Conservation (phyloP, 2,797 vertebrate genomes). For the Pseudochirops cupreus region DNA sequence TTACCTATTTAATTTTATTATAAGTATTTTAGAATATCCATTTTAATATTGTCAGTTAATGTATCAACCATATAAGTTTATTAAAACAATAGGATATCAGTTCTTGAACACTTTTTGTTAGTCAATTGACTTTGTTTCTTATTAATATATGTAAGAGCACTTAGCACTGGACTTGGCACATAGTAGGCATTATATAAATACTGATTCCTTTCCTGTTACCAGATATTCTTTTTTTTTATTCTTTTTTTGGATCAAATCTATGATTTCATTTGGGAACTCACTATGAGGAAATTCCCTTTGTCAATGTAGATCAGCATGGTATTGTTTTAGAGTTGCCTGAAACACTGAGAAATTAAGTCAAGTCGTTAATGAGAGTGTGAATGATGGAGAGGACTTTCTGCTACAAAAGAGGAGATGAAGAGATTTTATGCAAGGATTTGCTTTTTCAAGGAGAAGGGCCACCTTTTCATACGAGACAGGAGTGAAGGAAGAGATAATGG, state of each 20-base stretch:
- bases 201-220: not conserved
- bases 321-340: not conserved
- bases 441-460: not conserved
- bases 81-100: conserved; percentile 20
- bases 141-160: not conserved
- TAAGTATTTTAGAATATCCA: conserved; percentile 17
- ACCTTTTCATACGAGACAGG: not conserved
- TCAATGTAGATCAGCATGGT: not conserved
- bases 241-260: not conserved
- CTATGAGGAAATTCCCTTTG: not conserved
- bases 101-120: conserved; percentile 5
- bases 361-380: not conserved
- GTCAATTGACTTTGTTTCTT: not conserved
- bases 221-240: not conserved
- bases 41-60: conserved; percentile 21
- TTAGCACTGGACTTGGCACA: not conserved
- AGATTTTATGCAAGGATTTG: not conserved
- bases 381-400: not conserved
- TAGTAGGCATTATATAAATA: not conserved
- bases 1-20: not conserved
- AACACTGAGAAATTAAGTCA: not conserved
- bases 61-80: conserved; percentile 22
- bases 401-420: not conserved
- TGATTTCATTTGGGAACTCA: not conserved
- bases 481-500: too few species aligned